A percentile compares a stretch with the other conserved stretches of the same genome.
These are phyloP conservation scores for Amphipyra berbera DNA, from an alignment of 2,888 invertebrate species.

Conservation along the genomic window DNA sequence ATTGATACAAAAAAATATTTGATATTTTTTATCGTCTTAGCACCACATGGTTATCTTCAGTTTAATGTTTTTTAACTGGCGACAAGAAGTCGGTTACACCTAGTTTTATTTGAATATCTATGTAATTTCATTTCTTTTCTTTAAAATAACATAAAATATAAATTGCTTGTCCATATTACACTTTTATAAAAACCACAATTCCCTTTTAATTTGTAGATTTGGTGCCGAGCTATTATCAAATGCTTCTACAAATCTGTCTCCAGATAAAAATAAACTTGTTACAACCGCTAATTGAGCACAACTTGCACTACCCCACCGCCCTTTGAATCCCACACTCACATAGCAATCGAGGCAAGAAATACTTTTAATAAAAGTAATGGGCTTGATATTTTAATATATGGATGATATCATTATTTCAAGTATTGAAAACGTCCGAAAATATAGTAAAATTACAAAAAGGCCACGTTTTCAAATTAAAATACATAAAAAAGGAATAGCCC, in stretches of 20 bases:
- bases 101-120: neutral
- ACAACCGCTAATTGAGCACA: slow-evolving; percentile 78
- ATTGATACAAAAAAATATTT: slow-evolving; percentile 65
- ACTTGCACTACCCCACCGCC: slow-evolving; percentile 71
- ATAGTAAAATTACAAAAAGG: no score
- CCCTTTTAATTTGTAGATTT: neutral
- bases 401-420: neutral
- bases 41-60: slow-evolving; percentile 69
- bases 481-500: slow-evolving; percentile 2
- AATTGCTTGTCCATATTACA: neutral
- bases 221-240: neutral
- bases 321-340: slow-evolving; percentile 71
- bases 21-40: slow-evolving; percentile 68
- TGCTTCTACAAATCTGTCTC: slow-evolving; percentile 17
- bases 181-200: slow-evolving; percentile 8
- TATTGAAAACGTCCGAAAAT: no score
- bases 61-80: slow-evolving; percentile 52
- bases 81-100: slow-evolving; percentile 20
- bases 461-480: neutral
- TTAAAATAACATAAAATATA: no score
- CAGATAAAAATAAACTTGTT: slow-evolving; percentile 42
- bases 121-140: no score
- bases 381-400: neutral
- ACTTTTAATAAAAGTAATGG: slow-evolving; percentile 20
- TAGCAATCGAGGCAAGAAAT: slow-evolving; percentile 86